Base-by-base conservation (phyloP, 2,888 invertebrate genomes). In the Automeris io region DNA sequence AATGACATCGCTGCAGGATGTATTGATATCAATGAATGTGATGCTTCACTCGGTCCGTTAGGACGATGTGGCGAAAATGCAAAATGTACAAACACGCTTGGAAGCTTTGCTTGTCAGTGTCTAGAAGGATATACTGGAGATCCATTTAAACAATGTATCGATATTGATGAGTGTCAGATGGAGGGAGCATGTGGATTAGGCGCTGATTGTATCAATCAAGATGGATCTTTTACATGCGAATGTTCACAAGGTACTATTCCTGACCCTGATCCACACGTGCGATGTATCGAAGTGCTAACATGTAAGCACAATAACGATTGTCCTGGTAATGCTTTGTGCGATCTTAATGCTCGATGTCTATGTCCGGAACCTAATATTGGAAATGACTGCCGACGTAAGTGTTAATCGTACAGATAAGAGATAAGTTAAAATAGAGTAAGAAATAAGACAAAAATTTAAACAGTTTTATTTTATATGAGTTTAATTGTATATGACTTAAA, bases 311-410 rank as follows among this genome's bases (percentile, higher is more conserved):
- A 94, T 61, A 88, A 89, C 35, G 93, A 95, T 48, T 97, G 97
- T 73, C 95, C 96, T 18, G 96, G 96, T 55, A 96, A 97, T 81
- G 92, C 96, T 3, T 85, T 95, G 49, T 97, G 97, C 62, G 94
- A 95, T 63, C 66, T 85, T 5, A 90, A 91, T 47, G 90, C 91
- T 42, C 90, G 93, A 57, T 97, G 97, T 67, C 72, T 95, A 23
- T 97, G 97, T 58, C 96, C 96, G 2, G 95, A 95, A 61, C 97
- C 97, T 0, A 96, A 96, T 67, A 88, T 95, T 53, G 97, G 96
- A 54, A 95, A 95, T 57, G 95, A 96, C 62, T 97, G 97, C 60
- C 90, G 96, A 76, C 96, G 95, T 95, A 89, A 91, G 93, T 89
- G 53, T 40, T 32, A 22, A 25, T n/a, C n/a, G n/a, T n/a, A n/a